Base-by-base conservation (phyloP, 2,888 invertebrate species). In the Acanthosepion esculentum region DNA sequence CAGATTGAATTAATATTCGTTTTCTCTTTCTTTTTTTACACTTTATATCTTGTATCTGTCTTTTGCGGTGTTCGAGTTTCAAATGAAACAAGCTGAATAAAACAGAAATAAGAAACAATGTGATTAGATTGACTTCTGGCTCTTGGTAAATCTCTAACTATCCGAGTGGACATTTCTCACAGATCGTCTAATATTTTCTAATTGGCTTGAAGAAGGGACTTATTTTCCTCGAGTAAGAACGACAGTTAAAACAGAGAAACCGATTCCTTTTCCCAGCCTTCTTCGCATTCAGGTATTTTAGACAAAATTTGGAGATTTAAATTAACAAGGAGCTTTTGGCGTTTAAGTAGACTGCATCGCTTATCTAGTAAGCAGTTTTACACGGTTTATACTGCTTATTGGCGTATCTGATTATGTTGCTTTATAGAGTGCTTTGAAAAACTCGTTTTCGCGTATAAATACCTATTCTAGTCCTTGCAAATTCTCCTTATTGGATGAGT, bases 1-100 rank as follows among this genome's bases (percentile, higher is more conserved):
- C 78, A 78, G 78, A 78, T 78, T 78, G 78, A n/a, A 78, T 78
- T 78, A 78, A 78, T 78, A 78, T 78, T 78, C 78, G 78, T 78
- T 78, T 78, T n/a, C 23, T 78, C 33, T 6, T 33, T 78, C 10
- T 78, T 78, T n/a, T n/a, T 29, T 29, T 78, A 8, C 8, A n/a
- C 12, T 78, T n/a, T 33, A 4, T 4, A 15, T 78, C 78, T n/a
- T 78, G n/a, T n/a, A n/a, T 78, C 33, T 33, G n/a, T 33, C 78
- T 78, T 78, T 78, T 15, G 15, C 12, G 78, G 78, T 78, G 15
- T 78, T 78, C 33, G 78, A 18, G 33, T 78, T 33, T n/a, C 78
- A n/a, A 78, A 78, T 12, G n/a, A 78, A 78, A 15, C 78, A 8
- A 18, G n/a, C n/a, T 78, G 8, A 23, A 23, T 78, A n/a, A 78